Evolutionary conservation across 1,140 invertebrate genomes (phyloP).

Genomic region (Chlorops oryzae): DNA sequence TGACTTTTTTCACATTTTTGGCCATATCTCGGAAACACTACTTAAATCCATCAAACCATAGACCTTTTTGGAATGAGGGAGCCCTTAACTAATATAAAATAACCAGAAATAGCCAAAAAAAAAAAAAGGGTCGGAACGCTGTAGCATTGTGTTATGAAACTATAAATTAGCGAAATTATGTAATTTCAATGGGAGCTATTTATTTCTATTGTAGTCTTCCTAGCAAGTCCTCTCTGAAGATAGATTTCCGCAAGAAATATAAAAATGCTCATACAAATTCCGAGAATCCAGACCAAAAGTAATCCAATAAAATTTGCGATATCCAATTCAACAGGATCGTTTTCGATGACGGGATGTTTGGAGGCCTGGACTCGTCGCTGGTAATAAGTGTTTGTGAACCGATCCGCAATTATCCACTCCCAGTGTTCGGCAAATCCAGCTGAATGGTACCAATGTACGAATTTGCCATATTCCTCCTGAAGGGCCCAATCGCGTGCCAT

Average conservation of each 20-base stretch:
- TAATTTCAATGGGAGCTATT: too few relatives aligned
- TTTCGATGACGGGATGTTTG: constrained; percentile 21
- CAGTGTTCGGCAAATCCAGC: constrained; percentile 37
- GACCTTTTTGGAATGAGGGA: too few relatives aligned
- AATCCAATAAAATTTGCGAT: constrained; percentile 35
- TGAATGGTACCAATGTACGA: constrained; percentile 31
- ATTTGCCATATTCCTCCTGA: constrained; percentile 24
- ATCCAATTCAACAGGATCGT: constrained; percentile 32
- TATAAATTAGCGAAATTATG: too few relatives aligned
- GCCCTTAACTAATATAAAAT: too few relatives aligned
- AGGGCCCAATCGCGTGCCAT: constrained; percentile 35
- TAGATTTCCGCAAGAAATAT: constrained; percentile 21
- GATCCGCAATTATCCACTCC: constrained; percentile 36
- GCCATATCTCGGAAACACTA: too few relatives aligned
- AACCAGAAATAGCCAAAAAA: too few relatives aligned
- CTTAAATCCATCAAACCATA: too few relatives aligned
- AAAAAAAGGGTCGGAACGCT: too few relatives aligned
- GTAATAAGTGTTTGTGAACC: constrained; percentile 29
- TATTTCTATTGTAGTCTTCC: too few relatives aligned
- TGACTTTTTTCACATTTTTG: too few relatives aligned
- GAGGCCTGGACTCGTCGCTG: constrained; percentile 35
- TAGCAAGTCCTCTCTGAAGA: too few relatives aligned
- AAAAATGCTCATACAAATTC: constrained; percentile 29
- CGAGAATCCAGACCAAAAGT: constrained; percentile 32
- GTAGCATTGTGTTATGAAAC: too few relatives aligned